Evolutionary conservation across 2,888 invertebrate species (phyloP).

Genomic region (Xestia sexstrigata): DNA sequence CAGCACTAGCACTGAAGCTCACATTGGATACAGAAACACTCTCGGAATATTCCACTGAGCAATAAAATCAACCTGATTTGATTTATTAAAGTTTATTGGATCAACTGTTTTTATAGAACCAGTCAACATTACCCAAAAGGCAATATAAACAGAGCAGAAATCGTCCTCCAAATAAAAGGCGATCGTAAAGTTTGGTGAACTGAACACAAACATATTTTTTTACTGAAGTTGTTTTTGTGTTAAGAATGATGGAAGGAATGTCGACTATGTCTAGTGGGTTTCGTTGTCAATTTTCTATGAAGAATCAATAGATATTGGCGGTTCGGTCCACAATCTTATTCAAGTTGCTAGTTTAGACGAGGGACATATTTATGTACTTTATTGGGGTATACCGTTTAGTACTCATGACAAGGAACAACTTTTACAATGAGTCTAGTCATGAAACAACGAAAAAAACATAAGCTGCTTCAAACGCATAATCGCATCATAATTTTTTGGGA

Average conservation of each 20-base stretch:
- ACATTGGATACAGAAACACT: constrained; percentile 33
- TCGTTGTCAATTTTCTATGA: neutral
- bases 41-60: constrained; percentile 9
- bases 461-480: neutral
- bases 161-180: constrained; percentile 13
- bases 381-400: neutral
- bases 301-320: neutral
- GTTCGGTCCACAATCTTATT: neutral
- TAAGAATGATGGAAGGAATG: neutral
- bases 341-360: neutral
- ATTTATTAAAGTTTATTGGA: constrained; percentile 35
- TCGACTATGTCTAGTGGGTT: too few species aligned
- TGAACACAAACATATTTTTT: constrained; percentile 39
- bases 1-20: neutral
- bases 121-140: constrained; percentile 17
- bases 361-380: neutral
- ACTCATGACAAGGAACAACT: neutral
- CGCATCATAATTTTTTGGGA: neutral
- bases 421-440: neutral
- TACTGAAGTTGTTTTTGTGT: constrained; percentile 14
- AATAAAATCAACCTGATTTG: constrained; percentile 29
- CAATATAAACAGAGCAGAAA: neutral
- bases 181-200: constrained; percentile 21
- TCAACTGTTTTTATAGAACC: constrained; percentile 26
- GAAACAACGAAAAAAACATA: neutral